Percentiles rank a stretch among this genome's conserved stretches.
Evolutionary conservation across 2,888 invertebrate species (phyloP).

Genomic region (Phania funesta): DNA sequence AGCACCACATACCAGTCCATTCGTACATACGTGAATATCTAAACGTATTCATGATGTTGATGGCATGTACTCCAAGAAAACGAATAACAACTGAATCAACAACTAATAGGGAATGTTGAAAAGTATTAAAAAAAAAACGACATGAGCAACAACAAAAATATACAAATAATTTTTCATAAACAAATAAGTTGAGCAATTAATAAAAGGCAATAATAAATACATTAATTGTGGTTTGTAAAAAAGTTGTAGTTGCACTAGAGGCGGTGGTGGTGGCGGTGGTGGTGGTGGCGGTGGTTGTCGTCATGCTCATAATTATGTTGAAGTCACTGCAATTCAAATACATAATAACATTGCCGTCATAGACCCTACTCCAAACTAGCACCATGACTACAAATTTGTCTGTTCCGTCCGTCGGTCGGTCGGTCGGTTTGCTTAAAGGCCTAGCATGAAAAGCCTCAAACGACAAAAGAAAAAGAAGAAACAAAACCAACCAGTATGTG

Average conservation of each 20-base stretch:
- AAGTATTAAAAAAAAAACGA: conserved; percentile 25
- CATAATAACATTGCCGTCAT: conserved; percentile 10
- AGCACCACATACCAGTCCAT: conserved; percentile 3
- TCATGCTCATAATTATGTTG: conserved; percentile 18
- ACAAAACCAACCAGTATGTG: conserved; percentile 15
- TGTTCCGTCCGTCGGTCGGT: conserved; percentile 3
- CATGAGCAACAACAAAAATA: conserved; percentile 23
- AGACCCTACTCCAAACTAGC: conserved; percentile 5
- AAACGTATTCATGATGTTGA: not conserved
- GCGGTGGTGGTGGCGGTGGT: not conserved
- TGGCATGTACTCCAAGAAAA: not conserved
- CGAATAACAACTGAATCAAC: conserved; percentile 14
- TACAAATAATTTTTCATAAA: conserved; percentile 45
- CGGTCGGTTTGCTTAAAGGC: conserved; percentile 25
- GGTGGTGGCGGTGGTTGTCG: conserved; percentile 2
- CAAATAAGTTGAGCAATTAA: conserved; percentile 45
- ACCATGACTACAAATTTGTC: conserved; percentile 18
- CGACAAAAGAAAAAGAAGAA: not conserved
- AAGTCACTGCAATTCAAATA: conserved; percentile 15
- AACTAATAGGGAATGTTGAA: conserved; percentile 42
- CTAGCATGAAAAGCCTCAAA: conserved; percentile 7
- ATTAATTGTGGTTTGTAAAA: conserved; percentile 41
- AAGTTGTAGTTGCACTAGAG: not conserved
- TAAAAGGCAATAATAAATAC: conserved; percentile 46
- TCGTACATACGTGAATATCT: not conserved